Conservation (phyloP, 2,797 vertebrate genomes). For the Cyprinella venusta region DNA sequence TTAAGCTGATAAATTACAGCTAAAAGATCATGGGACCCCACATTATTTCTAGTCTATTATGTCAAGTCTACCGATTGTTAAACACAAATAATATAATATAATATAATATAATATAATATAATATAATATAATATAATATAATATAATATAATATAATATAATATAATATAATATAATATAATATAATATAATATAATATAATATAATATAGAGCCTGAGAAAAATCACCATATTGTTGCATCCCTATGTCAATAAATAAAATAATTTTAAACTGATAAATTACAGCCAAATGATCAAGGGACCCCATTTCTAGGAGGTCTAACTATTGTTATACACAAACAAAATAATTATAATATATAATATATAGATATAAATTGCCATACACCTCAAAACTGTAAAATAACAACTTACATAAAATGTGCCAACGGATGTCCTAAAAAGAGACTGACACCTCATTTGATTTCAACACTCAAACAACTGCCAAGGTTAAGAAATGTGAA, state of each 20-base stretch:
- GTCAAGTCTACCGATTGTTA: neutral
- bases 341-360: neutral
- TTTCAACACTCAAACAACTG: neutral
- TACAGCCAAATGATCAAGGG: neutral
- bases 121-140: neutral
- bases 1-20: neutral
- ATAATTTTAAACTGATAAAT: neutral
- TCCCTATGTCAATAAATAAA: neutral
- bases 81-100: neutral
- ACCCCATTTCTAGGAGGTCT: neutral
- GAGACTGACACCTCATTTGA: neutral
- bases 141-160: neutral
- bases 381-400: conserved; percentile 1
- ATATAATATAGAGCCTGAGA: neutral
- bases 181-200: neutral
- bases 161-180: neutral
- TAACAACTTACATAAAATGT: conserved; percentile 26
- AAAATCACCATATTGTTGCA: neutral
- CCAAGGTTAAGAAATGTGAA: neutral
- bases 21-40: neutral
- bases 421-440: neutral
- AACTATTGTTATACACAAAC: neutral
- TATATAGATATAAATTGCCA: neutral
- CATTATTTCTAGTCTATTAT: too few relatives aligned
- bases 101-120: neutral